Conservation (phyloP, 2,888 invertebrate genomes). For the Ashinkailepas kermadecensis region DNA sequence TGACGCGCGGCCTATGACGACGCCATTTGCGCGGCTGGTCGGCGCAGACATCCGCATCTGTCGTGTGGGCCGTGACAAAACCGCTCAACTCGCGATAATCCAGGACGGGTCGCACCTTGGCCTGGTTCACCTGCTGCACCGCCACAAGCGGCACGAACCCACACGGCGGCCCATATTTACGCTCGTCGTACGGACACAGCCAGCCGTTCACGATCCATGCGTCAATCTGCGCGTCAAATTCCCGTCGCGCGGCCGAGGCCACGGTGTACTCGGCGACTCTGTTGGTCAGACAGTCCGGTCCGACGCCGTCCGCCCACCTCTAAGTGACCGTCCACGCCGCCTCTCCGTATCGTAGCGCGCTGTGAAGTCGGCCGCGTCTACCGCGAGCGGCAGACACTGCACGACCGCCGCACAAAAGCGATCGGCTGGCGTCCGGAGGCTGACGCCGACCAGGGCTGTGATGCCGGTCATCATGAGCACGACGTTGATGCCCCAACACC, state of each 20-base stretch:
- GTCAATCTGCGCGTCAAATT: background rate
- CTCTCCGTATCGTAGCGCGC: too few species aligned
- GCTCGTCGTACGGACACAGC: background rate
- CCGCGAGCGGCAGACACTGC: too few species aligned
- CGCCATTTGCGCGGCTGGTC: constrained; percentile 25
- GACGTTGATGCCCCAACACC: too few species aligned
- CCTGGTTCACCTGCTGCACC: background rate
- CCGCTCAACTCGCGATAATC: background rate
- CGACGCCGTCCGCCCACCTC: constrained; percentile 26
- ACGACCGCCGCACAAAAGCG: too few species aligned
- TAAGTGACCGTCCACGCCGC: constrained; percentile 24
- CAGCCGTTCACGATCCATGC: background rate
- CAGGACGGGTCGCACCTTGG: too few species aligned
- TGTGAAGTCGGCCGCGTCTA: too few species aligned
- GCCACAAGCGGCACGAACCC: constrained; percentile 23
- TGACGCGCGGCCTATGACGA: constrained; percentile 13
- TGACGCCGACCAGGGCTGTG: too few species aligned
- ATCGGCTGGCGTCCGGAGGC: too few species aligned
- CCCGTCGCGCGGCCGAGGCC: background rate
- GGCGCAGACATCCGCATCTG: too few species aligned
- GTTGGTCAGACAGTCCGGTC: constrained; percentile 20
- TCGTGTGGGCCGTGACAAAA: too few species aligned
- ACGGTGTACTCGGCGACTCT: constrained; percentile 17
- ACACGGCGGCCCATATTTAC: background rate
- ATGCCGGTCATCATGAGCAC: too few species aligned